phyloP scores from a whole-genome alignment of 2,797 vertebrate genomes.

The Hippopotamyrus pictus region DNA sequence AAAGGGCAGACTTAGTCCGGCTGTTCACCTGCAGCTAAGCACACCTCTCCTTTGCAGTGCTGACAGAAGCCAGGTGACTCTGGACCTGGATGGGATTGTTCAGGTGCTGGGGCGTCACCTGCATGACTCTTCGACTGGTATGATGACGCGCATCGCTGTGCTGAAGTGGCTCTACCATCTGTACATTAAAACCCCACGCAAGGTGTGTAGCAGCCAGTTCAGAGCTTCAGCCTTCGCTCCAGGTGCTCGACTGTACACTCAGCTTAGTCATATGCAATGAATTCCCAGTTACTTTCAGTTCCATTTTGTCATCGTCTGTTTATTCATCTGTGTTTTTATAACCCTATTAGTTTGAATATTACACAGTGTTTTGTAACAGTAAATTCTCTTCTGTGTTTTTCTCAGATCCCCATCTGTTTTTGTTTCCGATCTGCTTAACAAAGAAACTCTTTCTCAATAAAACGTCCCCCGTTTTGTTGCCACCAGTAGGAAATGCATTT shows the following conservation, averaged over 20 bases:
- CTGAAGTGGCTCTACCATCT: slow-evolving; percentile 97
- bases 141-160: slow-evolving; percentile 97
- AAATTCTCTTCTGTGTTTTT: not conserved
- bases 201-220: slow-evolving; percentile 53
- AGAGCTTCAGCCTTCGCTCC: not conserved
- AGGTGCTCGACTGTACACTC: not conserved
- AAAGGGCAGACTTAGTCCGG: not conserved
- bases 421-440: not conserved
- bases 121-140: slow-evolving; percentile 81
- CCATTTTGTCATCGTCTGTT: not conserved
- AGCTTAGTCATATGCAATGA: not conserved
- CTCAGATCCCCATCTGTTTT: not conserved
- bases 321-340: not conserved
- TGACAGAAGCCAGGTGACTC: slow-evolving; percentile 70
- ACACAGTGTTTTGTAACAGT: not conserved
- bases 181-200: slow-evolving; percentile 95
- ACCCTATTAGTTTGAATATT: not conserved
- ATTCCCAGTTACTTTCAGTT: not conserved
- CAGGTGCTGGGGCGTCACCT: slow-evolving; percentile 91
- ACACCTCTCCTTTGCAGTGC: slow-evolving; percentile 42
- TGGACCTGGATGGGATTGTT: slow-evolving; percentile 94
- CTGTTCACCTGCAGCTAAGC: not conserved
- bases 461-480: not conserved
- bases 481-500: not conserved
- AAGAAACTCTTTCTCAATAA: not conserved